Conservation (phyloP, 2,888 invertebrate species). For the Limnephilus rhombicus region DNA sequence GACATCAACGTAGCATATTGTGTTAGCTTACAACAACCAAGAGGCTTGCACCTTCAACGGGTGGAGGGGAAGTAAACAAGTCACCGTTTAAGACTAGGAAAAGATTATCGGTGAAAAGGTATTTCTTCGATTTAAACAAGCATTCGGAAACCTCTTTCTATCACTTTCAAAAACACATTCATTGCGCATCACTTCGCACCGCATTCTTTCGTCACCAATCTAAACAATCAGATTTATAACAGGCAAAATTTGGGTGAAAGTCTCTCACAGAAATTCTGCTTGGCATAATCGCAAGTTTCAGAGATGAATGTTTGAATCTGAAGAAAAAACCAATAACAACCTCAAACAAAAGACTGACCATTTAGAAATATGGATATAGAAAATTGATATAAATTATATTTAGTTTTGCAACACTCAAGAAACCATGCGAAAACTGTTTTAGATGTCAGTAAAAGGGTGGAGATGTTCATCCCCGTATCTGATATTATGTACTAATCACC, state of each 20-base stretch:
- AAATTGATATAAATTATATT: too few relatives aligned
- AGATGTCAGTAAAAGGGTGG: background rate
- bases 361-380: background rate
- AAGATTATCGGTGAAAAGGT: background rate
- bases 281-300: background rate
- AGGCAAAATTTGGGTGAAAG: constrained; percentile 8
- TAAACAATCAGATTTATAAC: background rate
- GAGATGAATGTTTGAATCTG: background rate
- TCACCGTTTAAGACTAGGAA: background rate
- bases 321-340: background rate
- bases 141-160: background rate
- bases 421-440: background rate
- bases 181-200: background rate
- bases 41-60: background rate
- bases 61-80: constrained; percentile 8
- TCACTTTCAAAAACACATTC: constrained; percentile 10
- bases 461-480: background rate
- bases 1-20: constrained; percentile 3
- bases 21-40: constrained; percentile 43
- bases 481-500: background rate
- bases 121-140: constrained; percentile 10
- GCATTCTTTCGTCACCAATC: background rate
- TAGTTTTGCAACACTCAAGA: background rate
- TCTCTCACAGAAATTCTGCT: background rate
- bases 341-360: background rate